Base-by-base conservation (phyloP, 2,888 invertebrate genomes). In the Sussaba pulchella region DNA sequence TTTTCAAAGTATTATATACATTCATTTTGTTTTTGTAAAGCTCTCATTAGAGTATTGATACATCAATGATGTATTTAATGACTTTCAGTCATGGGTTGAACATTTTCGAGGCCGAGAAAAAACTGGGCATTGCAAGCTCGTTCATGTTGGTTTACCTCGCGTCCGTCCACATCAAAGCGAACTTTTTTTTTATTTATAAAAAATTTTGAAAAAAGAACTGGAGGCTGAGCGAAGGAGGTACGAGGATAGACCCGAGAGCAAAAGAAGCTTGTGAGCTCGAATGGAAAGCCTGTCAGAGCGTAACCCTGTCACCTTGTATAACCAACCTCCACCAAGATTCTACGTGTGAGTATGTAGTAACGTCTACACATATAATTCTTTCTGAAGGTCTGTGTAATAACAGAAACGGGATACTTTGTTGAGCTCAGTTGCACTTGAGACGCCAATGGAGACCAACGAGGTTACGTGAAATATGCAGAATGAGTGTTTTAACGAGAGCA, bases 151-250 rank as follows among this genome's bases (percentile, higher is more conserved):
- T 52, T 67, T 19, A 67, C 54, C 54, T 26, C 59, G 17, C 75
- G 70, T 50, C 43, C 61, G 61, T 78, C 45, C 63, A 66, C 76
- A 59, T 78, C 83, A 79, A 83, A 83, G 76, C 64, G n/a, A 76
- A 50, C 63, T 72, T 61, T 73, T 24, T 57, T 5, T 31, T 5
- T 31, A 31, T 31, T 2, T 31, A 31, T 31, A 82, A 71, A 70
- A 63, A 24, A n/a, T n/a, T n/a, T n/a, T 52, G 45, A 70, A 41
- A 63, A 43, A 52, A 63, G 43, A 54, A 31, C 36, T 31, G 2
- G 6, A 17, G 45, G 50, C 21, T 50, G 39, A 19, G 26, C 19
- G 36, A 70, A 70, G 47, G 39, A 59, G 57, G 63, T 17, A 50
- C 14, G 41, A 14, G 19, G 45, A 26, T 52, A 17, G 39, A 41